Evolutionary conservation across 2,797 vertebrate species (phyloP), one percentile per base, ranked within the genome.

Genomic region (Coccyzus lansbergi): DNA sequence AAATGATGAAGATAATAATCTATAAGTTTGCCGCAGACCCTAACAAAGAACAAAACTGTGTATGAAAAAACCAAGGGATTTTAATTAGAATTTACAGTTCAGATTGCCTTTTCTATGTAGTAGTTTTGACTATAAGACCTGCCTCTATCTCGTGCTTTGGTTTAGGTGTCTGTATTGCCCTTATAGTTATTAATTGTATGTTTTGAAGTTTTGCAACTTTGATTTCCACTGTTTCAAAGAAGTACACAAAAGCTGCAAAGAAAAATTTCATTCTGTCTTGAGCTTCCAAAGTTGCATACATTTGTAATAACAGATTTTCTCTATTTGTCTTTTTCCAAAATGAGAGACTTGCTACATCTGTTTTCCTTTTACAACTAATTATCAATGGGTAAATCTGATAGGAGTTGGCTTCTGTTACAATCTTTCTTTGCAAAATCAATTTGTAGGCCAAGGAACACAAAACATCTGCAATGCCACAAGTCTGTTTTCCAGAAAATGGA

Each of bases 401-500:
- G 33, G 51, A 72, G 24, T 12, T 46, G 20, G 28, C 9, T 92
- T 89, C 19, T 76, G 17, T 88, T 63, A 55, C 3, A 3, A 48
- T 38, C 55, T 55, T 70, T 70, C 52, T 78, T 80, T 26, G 34
- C 28, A 93, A 71, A 49, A 83, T 29, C 63, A 63, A 81, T 86
- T 62, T 83, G 34, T 68, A 88, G 89, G 76, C 65, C 83, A 91
- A 83, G 71, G 83, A 69, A 44, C 33, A 87, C 34, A 65, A 83
- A 81, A 68, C 2, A 18, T 59, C 63, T 91, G 51, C 79, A 48
- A 78, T 44, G 77, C 19, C 69, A 91, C 69, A 79, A 76, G 46
- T 18, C 31, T 82, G 38, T 91, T 49, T 84, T 42, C 67, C 84
- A 88, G 76, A 86, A 95, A 94, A 90, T 36, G 83, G 87, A 92